Base-by-base conservation (phyloP, 2,888 invertebrate species). In the Brenthis hecate region DNA sequence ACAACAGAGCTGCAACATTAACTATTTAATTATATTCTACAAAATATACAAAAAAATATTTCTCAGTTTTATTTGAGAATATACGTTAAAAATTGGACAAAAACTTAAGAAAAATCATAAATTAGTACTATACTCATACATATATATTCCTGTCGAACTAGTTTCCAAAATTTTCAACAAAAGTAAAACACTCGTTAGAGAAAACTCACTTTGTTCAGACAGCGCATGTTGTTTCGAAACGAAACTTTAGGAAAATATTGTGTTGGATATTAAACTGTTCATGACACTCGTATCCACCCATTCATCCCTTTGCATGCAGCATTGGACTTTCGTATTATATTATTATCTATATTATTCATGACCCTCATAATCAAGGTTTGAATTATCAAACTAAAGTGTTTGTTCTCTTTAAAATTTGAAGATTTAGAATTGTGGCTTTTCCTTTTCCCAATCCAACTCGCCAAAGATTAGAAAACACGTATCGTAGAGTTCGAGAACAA, bases 401-500 rank as follows among this genome's bases (percentile, higher is more conserved):
- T 16, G 23, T 53, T 60, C 43, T 72, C 55, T 62, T 63, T 68
- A 71, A 68, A 66, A 68, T 63, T 65, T 66, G 54, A 68, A 56
- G 50, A 69, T 71, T 71, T 63, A 53, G 50, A 69, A 71, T 74
- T 70, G 69, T 62, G 61, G 70, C 73, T 73, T 67, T 67, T 70
- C 69, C 72, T 82, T 81, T 80, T 78, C 79, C 78, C 76, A 78
- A 83, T 84, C 82, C 80, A 77, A 78, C 80, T 85, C 80, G 78
- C 73, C 73, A 79, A 84, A 89, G 88, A 91, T 91, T 88, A 89
- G 89, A 88, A 87, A 91, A 88, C 88, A 89, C 86, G 87, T 88
- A 85, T 85, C 81, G 81, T 81, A 86, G 83, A 86, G 85, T 82
- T 88, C 84, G 83, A 80, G 85, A 87, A 86, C 88, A 85, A 86